Conservation (phyloP, 2,797 vertebrate species). For the Gobionotothen gibberifrons region DNA sequence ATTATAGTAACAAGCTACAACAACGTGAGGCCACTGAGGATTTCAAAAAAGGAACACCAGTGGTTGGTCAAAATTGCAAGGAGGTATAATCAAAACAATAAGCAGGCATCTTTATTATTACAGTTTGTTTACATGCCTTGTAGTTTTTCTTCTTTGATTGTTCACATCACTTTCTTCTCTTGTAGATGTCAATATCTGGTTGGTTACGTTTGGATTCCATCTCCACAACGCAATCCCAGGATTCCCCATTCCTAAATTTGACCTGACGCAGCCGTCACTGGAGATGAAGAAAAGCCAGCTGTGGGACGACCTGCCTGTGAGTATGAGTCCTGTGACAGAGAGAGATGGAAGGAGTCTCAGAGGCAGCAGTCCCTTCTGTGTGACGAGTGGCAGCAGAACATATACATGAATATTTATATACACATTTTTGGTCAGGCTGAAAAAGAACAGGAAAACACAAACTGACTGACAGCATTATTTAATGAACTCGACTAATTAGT, state of each 20-base stretch:
- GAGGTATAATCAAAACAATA: neutral
- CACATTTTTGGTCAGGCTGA: no score
- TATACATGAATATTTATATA: neutral
- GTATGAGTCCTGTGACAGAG: constrained; percentile 39
- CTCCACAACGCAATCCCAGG: constrained; percentile 98
- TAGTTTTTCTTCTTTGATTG: neutral
- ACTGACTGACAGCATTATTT: constrained; percentile 1
- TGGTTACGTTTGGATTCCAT: constrained; percentile 98
- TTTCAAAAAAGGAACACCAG: neutral
- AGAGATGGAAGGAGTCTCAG: neutral
- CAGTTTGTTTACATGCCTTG: neutral
- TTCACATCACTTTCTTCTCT: constrained; percentile 9
- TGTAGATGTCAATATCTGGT: constrained; percentile 98
- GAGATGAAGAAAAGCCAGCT: constrained; percentile 98
- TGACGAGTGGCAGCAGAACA: neutral
- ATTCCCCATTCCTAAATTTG: constrained; percentile 96
- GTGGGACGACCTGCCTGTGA: constrained; percentile 97
- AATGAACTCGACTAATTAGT: neutral
- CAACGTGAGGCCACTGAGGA: no score
- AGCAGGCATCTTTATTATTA: neutral
- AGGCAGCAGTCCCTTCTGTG: neutral
- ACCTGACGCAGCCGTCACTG: constrained; percentile 94
- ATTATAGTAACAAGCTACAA: neutral
- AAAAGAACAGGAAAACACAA: neutral
- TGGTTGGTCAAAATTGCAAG: neutral